Base-by-base conservation (phyloP, 2,888 invertebrate species). In the Stomorhina lunata region DNA sequence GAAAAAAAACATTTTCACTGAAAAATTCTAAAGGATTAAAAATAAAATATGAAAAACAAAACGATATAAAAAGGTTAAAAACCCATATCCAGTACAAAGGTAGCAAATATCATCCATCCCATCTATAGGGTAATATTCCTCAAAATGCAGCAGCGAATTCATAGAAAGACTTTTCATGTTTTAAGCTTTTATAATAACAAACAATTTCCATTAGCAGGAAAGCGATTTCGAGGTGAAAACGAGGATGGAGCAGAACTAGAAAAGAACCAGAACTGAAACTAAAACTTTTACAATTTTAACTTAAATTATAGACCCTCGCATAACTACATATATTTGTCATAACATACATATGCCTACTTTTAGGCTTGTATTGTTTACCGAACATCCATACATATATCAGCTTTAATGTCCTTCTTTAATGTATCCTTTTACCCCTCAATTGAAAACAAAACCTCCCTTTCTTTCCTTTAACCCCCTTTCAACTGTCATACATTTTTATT, bases 1-100 rank as follows among this genome's bases (percentile, higher is more conserved):
- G 17, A 63, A 45, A 55, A 20, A 22, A 66, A 45, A 61, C 40
- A 27, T 29, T 4, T 4, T 27, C 37, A 57, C 55, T 69, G 50
- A 78, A 53, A 48, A 55, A 55, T 29, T 57, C 57, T 63, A 75
- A 76, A 71, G 63, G 69, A 48, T 53, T 7, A n/a, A 32, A 40
- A 45, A 37, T 34, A 4, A 17, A 17, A 43, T 12, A 27, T 15
- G 40, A 75, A 29, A 48, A 78, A 66, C 27, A 59, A 45, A n/a
- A 22, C 4, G 9, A 76, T 68, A 55, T 57, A 71, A 77, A 76
- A 81, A 76, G 71, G 61, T 72, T 78, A 73, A 77, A 81, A 73
- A 68, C 55, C 61, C 77, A 63, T 68, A 57, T 50, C n/a, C 63
- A 15, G 50, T 48, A 43, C 45, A 71, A 78, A 75, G 59, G 61